Conservation (phyloP, 2,113 vertebrate species). For the Xenopus borealis region DNA sequence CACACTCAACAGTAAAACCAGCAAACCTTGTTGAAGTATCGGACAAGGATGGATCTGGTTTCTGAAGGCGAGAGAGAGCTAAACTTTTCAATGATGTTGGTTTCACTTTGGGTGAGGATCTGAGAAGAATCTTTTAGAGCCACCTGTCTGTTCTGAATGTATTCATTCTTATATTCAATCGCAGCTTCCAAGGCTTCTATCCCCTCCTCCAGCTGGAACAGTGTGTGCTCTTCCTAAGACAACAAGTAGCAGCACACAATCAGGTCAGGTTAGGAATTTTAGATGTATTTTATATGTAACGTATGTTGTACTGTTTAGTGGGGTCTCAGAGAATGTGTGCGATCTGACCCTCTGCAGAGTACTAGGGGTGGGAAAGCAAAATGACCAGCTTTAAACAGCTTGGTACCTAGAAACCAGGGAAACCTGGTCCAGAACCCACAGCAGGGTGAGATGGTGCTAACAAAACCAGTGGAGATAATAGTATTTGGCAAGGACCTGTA, state of each 20-base stretch:
- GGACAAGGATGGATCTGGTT: conserved; percentile 73
- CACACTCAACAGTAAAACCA: conserved; percentile 22
- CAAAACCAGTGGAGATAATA: too few relatives aligned
- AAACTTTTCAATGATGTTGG: conserved; percentile 71
- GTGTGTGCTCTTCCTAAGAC: conserved; percentile 74
- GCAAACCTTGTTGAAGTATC: conserved; percentile 87
- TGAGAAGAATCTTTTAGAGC: conserved; percentile 64
- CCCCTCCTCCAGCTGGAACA: conserved; percentile 84
- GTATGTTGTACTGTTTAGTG: too few relatives aligned
- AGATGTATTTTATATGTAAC: too few relatives aligned
- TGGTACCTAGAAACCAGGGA: too few relatives aligned
- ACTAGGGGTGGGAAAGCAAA: too few relatives aligned
- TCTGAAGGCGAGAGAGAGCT: conserved; percentile 68
- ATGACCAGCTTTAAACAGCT: too few relatives aligned
- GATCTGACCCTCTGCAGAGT: too few relatives aligned
- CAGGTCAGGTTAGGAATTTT: too few relatives aligned
- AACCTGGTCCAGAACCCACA: too few relatives aligned
- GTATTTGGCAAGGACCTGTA: too few relatives aligned
- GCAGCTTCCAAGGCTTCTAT: conserved; percentile 83
- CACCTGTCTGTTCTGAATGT: conserved; percentile 69
- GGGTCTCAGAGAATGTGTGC: too few relatives aligned
- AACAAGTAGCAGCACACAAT: conserved; percentile 8
- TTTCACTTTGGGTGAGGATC: conserved; percentile 61
- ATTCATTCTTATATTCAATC: conserved; percentile 78
- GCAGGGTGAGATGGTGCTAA: too few relatives aligned